Base-by-base conservation (phyloP, 2,113 vertebrate genomes). In the Brachypteracias leptosomus region DNA sequence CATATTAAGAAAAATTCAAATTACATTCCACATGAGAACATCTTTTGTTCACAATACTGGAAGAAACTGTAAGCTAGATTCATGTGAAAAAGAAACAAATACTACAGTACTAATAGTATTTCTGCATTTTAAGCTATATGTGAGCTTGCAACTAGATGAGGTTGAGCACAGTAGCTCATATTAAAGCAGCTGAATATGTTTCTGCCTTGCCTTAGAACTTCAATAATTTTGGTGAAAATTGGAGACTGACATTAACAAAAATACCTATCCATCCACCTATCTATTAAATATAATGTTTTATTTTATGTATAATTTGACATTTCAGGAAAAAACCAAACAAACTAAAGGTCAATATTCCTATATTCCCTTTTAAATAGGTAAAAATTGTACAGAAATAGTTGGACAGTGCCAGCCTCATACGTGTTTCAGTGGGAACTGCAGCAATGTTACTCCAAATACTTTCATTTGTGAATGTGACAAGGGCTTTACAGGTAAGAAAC, bases 361-460 rank as follows among this genome's bases (percentile, higher is more conserved):
- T 80, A 79, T 62, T 94, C 46, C 16, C 29, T 84, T 97, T 66
- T 38, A 82, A 51, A 90, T n/a, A 99, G 98, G 98, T 35, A 96
- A 97, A 82, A 98, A 98, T 95, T 99, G 98, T 96, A 98, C 98
- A 58, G 98, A 99, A 97, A 91, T 98, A 51, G 86, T 97, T 82
- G 98, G 97, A 33, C 98, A 98, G 40, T 98, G 97, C 94, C 96
- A 97, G 78, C 63, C 72, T 31, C 93, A 95, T 90, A 62, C 90
- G 1, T 99, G 98, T 97, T 85, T 96, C 93, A 95, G 98, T 78
- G 98, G 98, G 33, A 97, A 96, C 29, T 98, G 97, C 70, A 94
- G 85, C 70, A 97, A 96, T 66, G 68, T 97, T 82, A 98, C 95
- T 33, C 85, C 97, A 62, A 94, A 94, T 36, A 98, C 97, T 91